phyloP scores from a whole-genome alignment of 1,140 invertebrate genomes.

The Zaprionus davidi region DNA sequence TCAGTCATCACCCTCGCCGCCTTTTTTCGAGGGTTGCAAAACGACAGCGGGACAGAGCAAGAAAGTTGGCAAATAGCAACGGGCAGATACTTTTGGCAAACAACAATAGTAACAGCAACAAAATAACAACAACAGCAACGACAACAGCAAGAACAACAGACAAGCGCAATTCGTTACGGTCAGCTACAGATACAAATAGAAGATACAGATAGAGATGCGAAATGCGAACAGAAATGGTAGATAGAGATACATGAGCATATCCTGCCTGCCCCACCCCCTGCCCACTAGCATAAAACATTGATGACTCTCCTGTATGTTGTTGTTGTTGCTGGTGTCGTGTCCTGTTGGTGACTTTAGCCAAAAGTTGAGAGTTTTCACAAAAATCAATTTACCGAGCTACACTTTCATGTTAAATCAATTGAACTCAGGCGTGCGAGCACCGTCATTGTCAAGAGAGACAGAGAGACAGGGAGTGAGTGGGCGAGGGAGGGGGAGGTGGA shows the following conservation, averaged over 20 bases:
- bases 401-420: constrained; percentile 83
- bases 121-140: constrained; percentile 24
- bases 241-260: constrained; percentile 26
- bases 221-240: constrained; percentile 14
- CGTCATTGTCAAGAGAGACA: constrained; percentile 56
- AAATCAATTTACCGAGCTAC: constrained; percentile 79
- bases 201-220: constrained; percentile 2
- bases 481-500: not conserved
- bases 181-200: constrained; percentile 59
- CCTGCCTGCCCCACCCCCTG: not conserved
- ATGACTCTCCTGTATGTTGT: constrained; percentile 36
- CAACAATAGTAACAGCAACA: constrained; percentile 33
- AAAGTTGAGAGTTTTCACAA: constrained; percentile 68
- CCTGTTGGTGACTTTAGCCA: constrained; percentile 28
- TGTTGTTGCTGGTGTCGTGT: constrained; percentile 46
- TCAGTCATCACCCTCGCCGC: constrained; percentile 79
- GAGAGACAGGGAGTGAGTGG: constrained; percentile 7
- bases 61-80: constrained; percentile 45
- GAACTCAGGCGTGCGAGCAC: constrained; percentile 77
- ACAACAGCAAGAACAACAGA: constrained; percentile 29
- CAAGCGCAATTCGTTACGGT: constrained; percentile 77
- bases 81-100: constrained; percentile 70
- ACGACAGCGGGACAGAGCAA: constrained; percentile 35
- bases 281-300: constrained; percentile 65
- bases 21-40: constrained; percentile 75